Percentiles rank a stretch among this genome's conserved stretches.
phyloP scores from a whole-genome alignment of 2,797 vertebrate genomes.

The Zalophus californianus region DNA sequence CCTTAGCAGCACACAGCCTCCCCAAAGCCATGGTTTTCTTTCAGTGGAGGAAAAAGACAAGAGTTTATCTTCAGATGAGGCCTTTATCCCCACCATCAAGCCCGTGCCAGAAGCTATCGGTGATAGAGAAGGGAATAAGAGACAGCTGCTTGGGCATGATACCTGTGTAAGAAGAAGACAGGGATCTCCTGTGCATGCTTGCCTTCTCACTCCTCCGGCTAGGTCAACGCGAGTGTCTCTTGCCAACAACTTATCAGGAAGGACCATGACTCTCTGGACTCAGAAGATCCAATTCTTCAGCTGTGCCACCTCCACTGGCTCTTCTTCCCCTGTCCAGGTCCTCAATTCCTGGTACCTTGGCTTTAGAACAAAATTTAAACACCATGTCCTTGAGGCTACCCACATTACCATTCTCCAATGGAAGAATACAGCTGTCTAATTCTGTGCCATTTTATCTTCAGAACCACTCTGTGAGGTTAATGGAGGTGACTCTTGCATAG shows the following conservation, averaged over 20 bases:
- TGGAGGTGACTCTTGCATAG: neutral
- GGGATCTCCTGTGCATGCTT: neutral
- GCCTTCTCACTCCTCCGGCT: neutral
- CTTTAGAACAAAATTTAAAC: constrained; percentile 58
- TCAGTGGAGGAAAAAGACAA: constrained; percentile 52
- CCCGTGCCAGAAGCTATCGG: constrained; percentile 44
- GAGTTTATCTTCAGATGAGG: constrained; percentile 55
- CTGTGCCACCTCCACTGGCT: neutral
- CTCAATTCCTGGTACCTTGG: constrained; percentile 11
- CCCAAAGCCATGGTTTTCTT: neutral
- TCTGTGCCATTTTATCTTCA: constrained; percentile 46
- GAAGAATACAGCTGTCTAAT: constrained; percentile 13
- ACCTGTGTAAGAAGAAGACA: constrained; percentile 50
- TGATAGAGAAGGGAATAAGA: constrained; percentile 68
- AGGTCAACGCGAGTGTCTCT: constrained; percentile 57
- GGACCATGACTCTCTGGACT: constrained; percentile 74
- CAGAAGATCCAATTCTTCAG: constrained; percentile 66
- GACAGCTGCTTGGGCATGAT: constrained; percentile 74
- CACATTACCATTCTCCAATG: neutral
- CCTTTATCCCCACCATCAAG: constrained; percentile 58
- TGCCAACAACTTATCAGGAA: constrained; percentile 79
- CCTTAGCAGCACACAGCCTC: neutral
- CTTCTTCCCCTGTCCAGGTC: neutral
- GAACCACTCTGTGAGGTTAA: constrained; percentile 2
- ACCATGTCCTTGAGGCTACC: neutral